phyloP scores from a whole-genome alignment of 2,797 vertebrate species.

The Otus scops region DNA sequence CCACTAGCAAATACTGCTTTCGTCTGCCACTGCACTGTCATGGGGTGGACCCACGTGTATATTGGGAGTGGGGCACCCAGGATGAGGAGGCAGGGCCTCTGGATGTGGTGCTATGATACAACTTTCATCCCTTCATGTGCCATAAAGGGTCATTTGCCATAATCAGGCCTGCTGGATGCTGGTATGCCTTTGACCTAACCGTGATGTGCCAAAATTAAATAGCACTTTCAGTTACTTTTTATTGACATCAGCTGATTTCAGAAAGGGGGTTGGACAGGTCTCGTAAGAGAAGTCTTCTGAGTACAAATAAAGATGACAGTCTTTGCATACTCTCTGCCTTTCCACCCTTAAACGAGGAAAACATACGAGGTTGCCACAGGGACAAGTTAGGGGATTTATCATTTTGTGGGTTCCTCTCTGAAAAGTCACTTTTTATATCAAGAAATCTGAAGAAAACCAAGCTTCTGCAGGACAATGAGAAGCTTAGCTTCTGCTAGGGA shows the following conservation, averaged over 20 bases:
- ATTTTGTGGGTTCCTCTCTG: neutral
- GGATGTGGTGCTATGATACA: neutral
- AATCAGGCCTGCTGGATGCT: neutral
- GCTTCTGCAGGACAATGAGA: neutral
- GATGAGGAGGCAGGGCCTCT: neutral
- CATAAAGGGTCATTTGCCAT: neutral
- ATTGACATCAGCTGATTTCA: neutral
- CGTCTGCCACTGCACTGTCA: neutral
- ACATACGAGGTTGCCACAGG: neutral
- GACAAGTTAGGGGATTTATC: neutral
- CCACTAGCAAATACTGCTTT: neutral
- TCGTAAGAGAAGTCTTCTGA: neutral
- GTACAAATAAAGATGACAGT: neutral
- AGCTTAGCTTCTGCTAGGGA: neutral
- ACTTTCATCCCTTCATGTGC: neutral
- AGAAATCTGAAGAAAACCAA: neutral
- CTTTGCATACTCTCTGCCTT: neutral
- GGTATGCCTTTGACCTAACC: neutral
- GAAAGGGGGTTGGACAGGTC: neutral
- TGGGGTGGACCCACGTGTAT: accelerated
- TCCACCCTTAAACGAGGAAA: neutral
- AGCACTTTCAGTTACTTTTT: neutral
- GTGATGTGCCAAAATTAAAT: neutral
- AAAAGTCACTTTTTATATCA: neutral
- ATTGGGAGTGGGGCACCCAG: neutral